Conservation (phyloP, 1,140 invertebrate genomes). For the Asobara japonica region DNA sequence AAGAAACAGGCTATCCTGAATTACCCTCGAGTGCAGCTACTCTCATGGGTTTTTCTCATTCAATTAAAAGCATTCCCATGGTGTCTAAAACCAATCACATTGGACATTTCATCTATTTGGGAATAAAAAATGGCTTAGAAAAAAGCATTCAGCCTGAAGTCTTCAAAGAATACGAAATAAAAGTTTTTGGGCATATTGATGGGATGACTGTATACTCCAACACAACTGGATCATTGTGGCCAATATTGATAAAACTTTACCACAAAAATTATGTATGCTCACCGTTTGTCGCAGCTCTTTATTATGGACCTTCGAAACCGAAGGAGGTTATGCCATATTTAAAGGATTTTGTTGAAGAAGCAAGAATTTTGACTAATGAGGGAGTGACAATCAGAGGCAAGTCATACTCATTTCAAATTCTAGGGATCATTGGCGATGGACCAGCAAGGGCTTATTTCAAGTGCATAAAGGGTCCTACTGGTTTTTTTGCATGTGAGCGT, state of each 20-base stretch:
- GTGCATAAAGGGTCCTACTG: neutral
- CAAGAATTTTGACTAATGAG: neutral
- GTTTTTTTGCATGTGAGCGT: neutral
- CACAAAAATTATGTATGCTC: slow-evolving; percentile 20
- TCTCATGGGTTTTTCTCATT: neutral
- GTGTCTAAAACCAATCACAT: neutral
- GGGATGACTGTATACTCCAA: slow-evolving; percentile 9
- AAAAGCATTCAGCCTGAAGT: neutral
- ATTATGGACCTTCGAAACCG: slow-evolving; percentile 30
- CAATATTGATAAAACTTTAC: slow-evolving; percentile 24
- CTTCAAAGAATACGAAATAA: neutral
- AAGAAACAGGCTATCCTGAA: neutral
- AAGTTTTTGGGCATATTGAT: slow-evolving; percentile 24
- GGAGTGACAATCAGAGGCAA: slow-evolving; percentile 3
- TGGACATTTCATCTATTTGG: slow-evolving; percentile 24
- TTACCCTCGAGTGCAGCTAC: neutral
- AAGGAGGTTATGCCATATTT: slow-evolving; percentile 7
- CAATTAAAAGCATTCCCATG: neutral
- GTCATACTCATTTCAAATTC: neutral
- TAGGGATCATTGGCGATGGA: neutral
- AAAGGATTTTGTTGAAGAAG: slow-evolving; percentile 29
- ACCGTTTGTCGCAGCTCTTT: slow-evolving; percentile 28
- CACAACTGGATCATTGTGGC: slow-evolving; percentile 21
- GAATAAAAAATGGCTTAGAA: slow-evolving; percentile 12
- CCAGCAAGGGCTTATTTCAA: neutral